Evolutionary conservation across 2,113 vertebrate species (phyloP).

Genomic region (Paramisgurnus dabryanus): DNA sequence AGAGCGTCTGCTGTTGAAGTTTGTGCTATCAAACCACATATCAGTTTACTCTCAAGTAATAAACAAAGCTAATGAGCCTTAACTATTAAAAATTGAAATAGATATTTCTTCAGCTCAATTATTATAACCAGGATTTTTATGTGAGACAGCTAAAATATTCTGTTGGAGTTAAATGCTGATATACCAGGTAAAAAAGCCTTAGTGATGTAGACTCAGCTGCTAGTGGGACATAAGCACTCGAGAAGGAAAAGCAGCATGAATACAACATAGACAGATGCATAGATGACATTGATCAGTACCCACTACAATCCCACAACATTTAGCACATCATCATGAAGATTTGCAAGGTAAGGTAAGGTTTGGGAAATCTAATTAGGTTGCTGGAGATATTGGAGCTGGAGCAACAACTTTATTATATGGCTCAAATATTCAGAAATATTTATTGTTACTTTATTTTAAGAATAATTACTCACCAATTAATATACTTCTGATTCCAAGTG

Average conservation of each 20-base stretch:
- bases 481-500: too few species aligned
- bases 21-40: not conserved
- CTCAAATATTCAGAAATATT: too few species aligned
- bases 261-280: slow-evolving; percentile 75
- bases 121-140: not conserved
- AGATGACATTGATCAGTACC: slow-evolving; percentile 78
- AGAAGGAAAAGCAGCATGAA: slow-evolving; percentile 78
- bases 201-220: slow-evolving; percentile 82
- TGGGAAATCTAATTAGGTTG: slow-evolving; percentile 74
- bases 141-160: not conserved
- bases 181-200: slow-evolving; percentile 82
- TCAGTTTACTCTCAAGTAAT: not conserved
- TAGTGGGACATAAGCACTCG: slow-evolving; percentile 74
- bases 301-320: slow-evolving; percentile 77
- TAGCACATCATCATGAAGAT: slow-evolving; percentile 71
- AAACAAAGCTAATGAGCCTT: not conserved
- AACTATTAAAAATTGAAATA: not conserved
- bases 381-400: too few species aligned
- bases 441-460: too few species aligned
- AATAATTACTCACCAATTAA: too few species aligned
- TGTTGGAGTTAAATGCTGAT: not conserved
- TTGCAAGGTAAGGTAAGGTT: slow-evolving; percentile 76
- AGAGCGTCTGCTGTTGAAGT: not conserved
- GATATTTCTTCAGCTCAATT: too few species aligned
- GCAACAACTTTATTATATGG: too few species aligned